These are phyloP conservation scores for Catonia carolina DNA, from an alignment of 2,888 invertebrate species.

Conservation along the genomic window DNA sequence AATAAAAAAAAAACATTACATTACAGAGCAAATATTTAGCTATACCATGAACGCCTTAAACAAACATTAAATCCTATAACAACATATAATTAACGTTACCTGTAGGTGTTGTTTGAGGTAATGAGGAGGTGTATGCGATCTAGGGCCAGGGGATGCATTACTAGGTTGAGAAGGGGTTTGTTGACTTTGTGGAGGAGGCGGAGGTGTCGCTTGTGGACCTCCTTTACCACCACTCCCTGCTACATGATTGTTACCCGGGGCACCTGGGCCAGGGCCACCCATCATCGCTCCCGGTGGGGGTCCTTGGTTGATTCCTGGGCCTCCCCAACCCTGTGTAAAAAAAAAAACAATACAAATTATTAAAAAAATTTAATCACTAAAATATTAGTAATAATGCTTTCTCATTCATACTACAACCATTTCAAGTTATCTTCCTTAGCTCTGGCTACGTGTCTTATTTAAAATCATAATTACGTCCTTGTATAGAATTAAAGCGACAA, in stretches of 20 bases:
- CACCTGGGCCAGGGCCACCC: conserved; percentile 23
- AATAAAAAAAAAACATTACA: too few species aligned
- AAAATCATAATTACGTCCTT: too few species aligned
- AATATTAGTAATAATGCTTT: conserved; percentile 1
- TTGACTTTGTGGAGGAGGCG: conserved; percentile 24
- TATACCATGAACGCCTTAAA: too few species aligned
- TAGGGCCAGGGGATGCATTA: conserved; percentile 36
- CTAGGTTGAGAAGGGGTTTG: conserved; percentile 25
- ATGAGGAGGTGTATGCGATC: conserved; percentile 50
- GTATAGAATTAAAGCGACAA: too few species aligned
- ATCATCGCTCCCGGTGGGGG: conserved; percentile 32
- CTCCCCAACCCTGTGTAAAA: conserved; percentile 39
- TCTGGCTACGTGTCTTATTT: too few species aligned
- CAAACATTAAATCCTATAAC: too few species aligned
- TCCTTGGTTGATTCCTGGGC: conserved; percentile 35
- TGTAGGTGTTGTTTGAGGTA: conserved; percentile 60
- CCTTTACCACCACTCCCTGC: conserved; percentile 27
- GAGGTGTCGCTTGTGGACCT: conserved; percentile 24
- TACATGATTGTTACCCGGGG: conserved; percentile 29
- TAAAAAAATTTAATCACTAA: conserved; percentile 18
- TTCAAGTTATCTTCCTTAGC: too few species aligned
- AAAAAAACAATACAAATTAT: conserved; percentile 20
- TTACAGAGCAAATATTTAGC: too few species aligned
- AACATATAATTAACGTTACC: too few species aligned
- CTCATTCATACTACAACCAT: too few species aligned